A percentile compares a stretch with the other conserved stretches of the same genome.
These are phyloP conservation scores for Drosophila affinis DNA, from an alignment of 2,888 invertebrate species.

Conservation along the genomic window DNA sequence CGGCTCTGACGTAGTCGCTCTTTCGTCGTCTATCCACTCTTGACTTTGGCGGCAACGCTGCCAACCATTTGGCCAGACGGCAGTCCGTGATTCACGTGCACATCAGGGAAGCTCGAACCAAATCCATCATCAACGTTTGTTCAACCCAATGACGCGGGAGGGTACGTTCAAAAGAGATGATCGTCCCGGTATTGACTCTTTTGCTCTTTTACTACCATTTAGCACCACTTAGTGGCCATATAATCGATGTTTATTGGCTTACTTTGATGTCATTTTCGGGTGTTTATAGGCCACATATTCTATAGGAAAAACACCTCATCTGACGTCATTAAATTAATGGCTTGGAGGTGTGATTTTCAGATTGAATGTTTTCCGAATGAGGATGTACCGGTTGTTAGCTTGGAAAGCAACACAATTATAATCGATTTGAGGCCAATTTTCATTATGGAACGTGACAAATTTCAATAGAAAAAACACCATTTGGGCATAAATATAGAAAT, in stretches of 20 bases:
- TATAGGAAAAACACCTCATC: slow-evolving; percentile 24
- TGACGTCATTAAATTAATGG: slow-evolving; percentile 1
- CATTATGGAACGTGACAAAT: slow-evolving; percentile 38
- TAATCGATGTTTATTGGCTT: background rate
- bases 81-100: background rate
- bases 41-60: slow-evolving; percentile 36
- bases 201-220: slow-evolving; percentile 11
- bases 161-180: slow-evolving; percentile 22
- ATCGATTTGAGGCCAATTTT: slow-evolving; percentile 5
- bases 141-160: slow-evolving; percentile 10
- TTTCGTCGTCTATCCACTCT: slow-evolving; percentile 29
- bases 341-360: slow-evolving; percentile 18
- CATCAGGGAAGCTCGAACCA: slow-evolving; percentile 14
- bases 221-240: slow-evolving; percentile 12
- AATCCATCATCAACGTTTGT: slow-evolving; percentile 18
- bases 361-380: slow-evolving; percentile 1
- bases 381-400: background rate
- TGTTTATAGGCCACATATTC: slow-evolving; percentile 6
- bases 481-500: slow-evolving; percentile 25
- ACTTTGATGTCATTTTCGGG: slow-evolving; percentile 9
- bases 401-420: background rate
- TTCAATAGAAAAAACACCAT: slow-evolving; percentile 43
- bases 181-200: slow-evolving; percentile 25
- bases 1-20: slow-evolving; percentile 61
- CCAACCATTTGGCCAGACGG: background rate